Base-by-base conservation (phyloP, 2,797 vertebrate species). In the Acanthurus tractus region DNA sequence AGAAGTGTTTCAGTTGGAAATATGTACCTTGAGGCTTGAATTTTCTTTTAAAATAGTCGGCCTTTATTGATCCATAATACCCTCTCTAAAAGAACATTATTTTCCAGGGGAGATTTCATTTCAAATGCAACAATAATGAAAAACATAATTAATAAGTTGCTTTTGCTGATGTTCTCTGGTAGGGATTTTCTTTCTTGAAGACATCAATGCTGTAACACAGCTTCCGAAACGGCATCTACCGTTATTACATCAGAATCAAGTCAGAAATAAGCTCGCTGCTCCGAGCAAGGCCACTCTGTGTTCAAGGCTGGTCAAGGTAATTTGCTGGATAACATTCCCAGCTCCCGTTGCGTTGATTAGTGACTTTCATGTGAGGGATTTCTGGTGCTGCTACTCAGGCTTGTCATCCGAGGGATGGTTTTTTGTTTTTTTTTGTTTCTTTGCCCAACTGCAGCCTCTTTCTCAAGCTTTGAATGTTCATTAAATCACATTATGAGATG, bases 251-350 rank as follows among this genome's bases (percentile, higher is more conserved):
- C 55, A 74, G 57, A 59, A 52, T 38, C 0, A 3, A 73, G 66
- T 54, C 74, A 78, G 78, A 81, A 56, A 61, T 11, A 17, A 68
- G 73, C 23, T 46, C 10, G 13, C 29, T 0, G 20, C 74, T 79
- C 42, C 0, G 0, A 78, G 72, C 67, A 0, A 66, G 56, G 63
- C 68, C 45, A 5, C n/a, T 7, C 68, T 53, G 56, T 65, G 63
- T 86, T 87, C 76, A 80, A 83, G 85, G 74, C 83, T 63, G 76
- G 81, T 84, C 57, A 70, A 87, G 84, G 78, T 88, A 85, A 90
- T 89, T 85, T 81, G 54, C 70, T 52, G 67, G 78, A 78, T 79
- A 76, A 68, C 58, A 57, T 82, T 78, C 63, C 42, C 76, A 87
- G 82, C 70, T 83, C 59, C 56, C 54, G 25, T 59, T 22, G 17